Evolutionary conservation across 2,888 invertebrate genomes (phyloP).

Genomic region (Torymus auratus): DNA sequence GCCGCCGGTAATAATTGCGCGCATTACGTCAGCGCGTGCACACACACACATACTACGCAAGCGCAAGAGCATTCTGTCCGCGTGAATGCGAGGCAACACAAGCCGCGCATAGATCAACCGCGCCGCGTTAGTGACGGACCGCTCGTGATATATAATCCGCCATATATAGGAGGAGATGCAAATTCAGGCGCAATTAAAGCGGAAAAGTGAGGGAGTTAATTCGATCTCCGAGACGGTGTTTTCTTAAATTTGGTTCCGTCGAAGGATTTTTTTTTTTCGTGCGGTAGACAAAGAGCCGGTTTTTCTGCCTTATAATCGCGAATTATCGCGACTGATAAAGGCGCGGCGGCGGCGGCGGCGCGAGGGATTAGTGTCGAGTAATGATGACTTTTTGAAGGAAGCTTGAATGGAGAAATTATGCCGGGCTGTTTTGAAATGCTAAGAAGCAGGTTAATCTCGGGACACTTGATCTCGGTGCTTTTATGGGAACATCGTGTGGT

Average conservation of each 20-base stretch:
- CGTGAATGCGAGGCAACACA: conserved; percentile 8
- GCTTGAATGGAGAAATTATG: too few relatives aligned
- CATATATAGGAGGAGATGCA: neutral
- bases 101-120: conserved; percentile 28
- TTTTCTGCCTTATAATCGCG: too few relatives aligned
- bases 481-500: too few relatives aligned
- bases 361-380: neutral
- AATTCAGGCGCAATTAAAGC: conserved; percentile 34
- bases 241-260: too few relatives aligned
- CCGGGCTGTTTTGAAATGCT: too few relatives aligned
- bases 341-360: neutral
- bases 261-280: too few relatives aligned
- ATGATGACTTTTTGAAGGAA: too few relatives aligned
- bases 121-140: conserved; percentile 8
- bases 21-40: conserved; percentile 68
- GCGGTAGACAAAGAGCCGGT: too few relatives aligned
- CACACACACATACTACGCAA: conserved; percentile 1
- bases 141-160: neutral
- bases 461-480: too few relatives aligned
- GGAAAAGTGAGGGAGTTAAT: neutral
- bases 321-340: too few relatives aligned
- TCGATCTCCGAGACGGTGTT: too few relatives aligned
- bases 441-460: too few relatives aligned
- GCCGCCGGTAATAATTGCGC: conserved; percentile 69
- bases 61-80: conserved; percentile 16